A percentile compares a stretch with the other conserved stretches of the same genome.
phyloP scores from a whole-genome alignment of 2,888 invertebrate species.

The Rhingia rostrata region DNA sequence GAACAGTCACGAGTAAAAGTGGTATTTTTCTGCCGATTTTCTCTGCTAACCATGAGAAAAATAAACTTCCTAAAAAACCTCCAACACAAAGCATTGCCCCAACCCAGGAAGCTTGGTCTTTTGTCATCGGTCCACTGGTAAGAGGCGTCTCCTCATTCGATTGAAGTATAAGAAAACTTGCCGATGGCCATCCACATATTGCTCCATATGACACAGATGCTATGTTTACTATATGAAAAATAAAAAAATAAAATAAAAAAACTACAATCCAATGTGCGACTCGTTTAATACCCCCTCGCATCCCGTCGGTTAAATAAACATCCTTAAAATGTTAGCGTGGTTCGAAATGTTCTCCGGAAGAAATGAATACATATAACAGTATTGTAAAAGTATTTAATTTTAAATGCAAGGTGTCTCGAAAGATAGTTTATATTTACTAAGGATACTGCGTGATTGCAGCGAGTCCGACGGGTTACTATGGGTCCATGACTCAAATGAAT shows the following conservation, averaged over 20 bases:
- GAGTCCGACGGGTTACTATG: no score
- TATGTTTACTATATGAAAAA: constrained; percentile 77
- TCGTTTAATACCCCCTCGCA: no score
- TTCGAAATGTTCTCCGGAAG: no score
- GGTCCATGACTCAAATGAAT: no score
- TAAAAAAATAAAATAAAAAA: neutral
- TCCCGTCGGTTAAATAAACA: no score
- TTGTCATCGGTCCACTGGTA: constrained; percentile 78
- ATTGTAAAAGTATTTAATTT: no score
- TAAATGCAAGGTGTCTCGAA: no score
- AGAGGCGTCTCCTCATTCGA: constrained; percentile 77
- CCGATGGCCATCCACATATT: constrained; percentile 81
- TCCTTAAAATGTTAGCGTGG: no score
- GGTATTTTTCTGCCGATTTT: constrained; percentile 79
- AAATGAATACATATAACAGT: no score
- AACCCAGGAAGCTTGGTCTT: constrained; percentile 81
- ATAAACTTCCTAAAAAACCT: constrained; percentile 79
- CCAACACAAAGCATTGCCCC: constrained; percentile 80
- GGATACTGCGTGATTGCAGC: no score
- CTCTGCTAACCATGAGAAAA: constrained; percentile 80
- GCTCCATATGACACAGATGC: constrained; percentile 80
- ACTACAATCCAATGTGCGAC: neutral
- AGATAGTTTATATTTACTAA: no score
- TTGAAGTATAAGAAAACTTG: constrained; percentile 79
- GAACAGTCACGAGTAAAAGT: constrained; percentile 78